Base-by-base conservation (phyloP, 2,797 vertebrate species). In the Mormyrus hasselquistii region DNA sequence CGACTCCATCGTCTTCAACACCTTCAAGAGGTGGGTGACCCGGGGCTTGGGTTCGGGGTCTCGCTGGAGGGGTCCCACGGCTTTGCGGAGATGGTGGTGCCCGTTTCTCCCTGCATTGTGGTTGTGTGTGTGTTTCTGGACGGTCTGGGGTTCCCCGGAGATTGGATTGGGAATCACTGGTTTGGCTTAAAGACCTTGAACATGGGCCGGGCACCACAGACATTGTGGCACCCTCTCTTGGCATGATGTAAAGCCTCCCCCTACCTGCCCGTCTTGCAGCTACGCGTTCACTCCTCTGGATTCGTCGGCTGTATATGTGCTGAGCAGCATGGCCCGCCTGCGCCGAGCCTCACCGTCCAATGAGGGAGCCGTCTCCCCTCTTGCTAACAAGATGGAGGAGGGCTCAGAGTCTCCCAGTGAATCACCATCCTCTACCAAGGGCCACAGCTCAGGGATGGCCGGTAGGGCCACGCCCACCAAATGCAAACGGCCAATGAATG, bases 401-500 rank as follows among this genome's bases (percentile, higher is more conserved):
- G 96, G 95, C 93, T 95, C 94, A 94, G 94, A 93, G 1, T 92
- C 95, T 89, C 92, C 96, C 89, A 93, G 95, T 7, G 5, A 89
- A 95, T 97, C 0, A 93, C 97, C 89, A 96, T 97, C 90, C 96
- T 97, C 90, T 94, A 97, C 89, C 94, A 96, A 97, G 94, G 96
- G 95, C 94, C 96, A 97, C 92, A 96, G 95, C 97, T 97, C 98
- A 97, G 98, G 97, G 96, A 98, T 96, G 93, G 92, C 95, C 93
- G 95, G 92, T 92, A 95, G 94, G 94, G 96, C 97, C 96, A 97
- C 97, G 62, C 98, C 98, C 93, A 98, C 96, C 92, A 99, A 99
- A 96, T 99, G 98, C 97, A 99, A 99, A 96, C 97, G 99, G 96
- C 99, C 98, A 97, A 99, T 99, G 99, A 99, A 99, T 94, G 99